Evolutionary conservation across 2,113 vertebrate species (phyloP), one percentile per base, ranked within the genome.

Genomic region (Rhinoptilus africanus): DNA sequence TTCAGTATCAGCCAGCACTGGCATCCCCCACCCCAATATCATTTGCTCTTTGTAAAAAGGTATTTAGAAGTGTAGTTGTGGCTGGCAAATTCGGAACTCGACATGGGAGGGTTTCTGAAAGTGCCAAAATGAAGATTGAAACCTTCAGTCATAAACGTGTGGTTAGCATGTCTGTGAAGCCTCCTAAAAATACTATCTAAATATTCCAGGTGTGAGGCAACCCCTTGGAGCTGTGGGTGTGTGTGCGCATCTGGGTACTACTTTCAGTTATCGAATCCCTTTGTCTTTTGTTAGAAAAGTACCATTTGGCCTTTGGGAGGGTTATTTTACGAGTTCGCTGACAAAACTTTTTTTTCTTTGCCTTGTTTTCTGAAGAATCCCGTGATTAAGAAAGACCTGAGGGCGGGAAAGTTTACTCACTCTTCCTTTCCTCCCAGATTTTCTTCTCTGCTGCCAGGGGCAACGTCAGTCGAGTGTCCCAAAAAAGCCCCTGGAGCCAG

Each of bases 21-120:
- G 39, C 56, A 64, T 3, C 15, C 10, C 9, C 17, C 28, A 3
- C 11, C 48, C 41, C 48, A 9, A 0, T 1, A 3, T 1, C 5
- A 1, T 30, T 63, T 74, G 48, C 41, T 53, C 12, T 30, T 39
- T 23, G 8, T 71, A 5, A 26, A n/a, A 41, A 23, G 12, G 32
- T 59, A 4, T 39, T 78, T 27, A 27, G 54, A 39, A 32, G 27
- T 23, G 28, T 15, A 12, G 32, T 2, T 19, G 47, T 39, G 84
- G n/a, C 80, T 91, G 89, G 50, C 4, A 47, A 45, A 35, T n/a
- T 18, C 67, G 39, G 5, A 68, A 6, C 24, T 57, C 8, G 1
- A n/a, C 15, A 4, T 1, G 2, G 50, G 43, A 64, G 16, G 17
- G 34, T n/a, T 37, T 91, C 59, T 62, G 77, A 79, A 69, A 93